These are phyloP conservation scores for Rousettus leschenaultii DNA, from an alignment of 2,113 vertebrate species.

Conservation along the genomic window DNA sequence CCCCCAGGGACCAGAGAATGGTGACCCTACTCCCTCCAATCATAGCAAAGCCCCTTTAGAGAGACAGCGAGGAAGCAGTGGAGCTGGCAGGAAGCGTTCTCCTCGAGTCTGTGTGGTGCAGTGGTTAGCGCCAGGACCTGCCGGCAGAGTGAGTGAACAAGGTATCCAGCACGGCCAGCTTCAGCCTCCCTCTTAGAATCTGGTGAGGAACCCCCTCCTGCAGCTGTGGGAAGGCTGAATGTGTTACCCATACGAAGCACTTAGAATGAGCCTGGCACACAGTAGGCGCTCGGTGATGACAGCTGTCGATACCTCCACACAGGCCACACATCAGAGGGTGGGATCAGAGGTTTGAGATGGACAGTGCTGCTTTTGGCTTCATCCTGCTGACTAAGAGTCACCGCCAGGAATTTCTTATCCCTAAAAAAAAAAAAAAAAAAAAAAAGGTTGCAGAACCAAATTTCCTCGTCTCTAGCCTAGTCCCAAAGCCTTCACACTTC, in stretches of 20 bases:
- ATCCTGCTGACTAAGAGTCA: neutral
- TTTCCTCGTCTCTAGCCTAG: neutral
- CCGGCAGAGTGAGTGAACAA: neutral
- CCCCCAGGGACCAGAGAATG: neutral
- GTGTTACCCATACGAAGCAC: rapidly evolving
- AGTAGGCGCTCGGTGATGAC: neutral
- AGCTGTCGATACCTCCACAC: neutral
- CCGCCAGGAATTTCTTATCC: neutral
- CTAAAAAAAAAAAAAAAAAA: neutral
- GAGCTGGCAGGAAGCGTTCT: neutral
- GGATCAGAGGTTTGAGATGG: rapidly evolving
- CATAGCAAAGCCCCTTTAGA: neutral
- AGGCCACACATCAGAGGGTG: neutral
- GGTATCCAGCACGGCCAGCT: rapidly evolving
- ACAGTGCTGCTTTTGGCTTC: rapidly evolving
- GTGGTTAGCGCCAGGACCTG: rapidly evolving
- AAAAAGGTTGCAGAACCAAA: neutral
- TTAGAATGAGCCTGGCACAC: neutral
- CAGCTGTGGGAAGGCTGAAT: neutral
- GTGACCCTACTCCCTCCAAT: neutral
- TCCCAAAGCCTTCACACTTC: no score
- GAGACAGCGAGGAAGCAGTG: rapidly evolving
- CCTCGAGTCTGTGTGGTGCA: rapidly evolving
- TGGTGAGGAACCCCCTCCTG: neutral
- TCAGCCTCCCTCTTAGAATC: neutral